Evolutionary conservation across 2,888 invertebrate genomes (phyloP).

Genomic region (Lepidochitona cinerea): DNA sequence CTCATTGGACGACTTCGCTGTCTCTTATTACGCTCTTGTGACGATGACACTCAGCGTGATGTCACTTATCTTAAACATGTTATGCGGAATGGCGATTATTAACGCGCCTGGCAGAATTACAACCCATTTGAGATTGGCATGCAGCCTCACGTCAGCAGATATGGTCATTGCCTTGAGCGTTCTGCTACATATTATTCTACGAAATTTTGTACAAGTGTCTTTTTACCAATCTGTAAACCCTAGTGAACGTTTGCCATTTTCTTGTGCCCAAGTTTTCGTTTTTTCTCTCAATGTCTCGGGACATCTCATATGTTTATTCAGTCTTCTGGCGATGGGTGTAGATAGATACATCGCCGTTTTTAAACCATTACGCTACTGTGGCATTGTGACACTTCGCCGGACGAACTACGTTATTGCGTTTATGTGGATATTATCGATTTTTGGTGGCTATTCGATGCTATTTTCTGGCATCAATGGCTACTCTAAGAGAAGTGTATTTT

Average conservation of each 20-base stretch:
- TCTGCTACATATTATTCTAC: constrained; percentile 45
- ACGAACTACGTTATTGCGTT: constrained; percentile 39
- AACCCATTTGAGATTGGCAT: constrained; percentile 52
- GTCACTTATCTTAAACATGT: constrained; percentile 48
- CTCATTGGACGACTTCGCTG: background rate
- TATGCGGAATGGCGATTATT: constrained; percentile 57
- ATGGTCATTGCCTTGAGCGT: constrained; percentile 50
- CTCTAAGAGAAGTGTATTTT: constrained; percentile 12
- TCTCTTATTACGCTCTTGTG: constrained; percentile 37
- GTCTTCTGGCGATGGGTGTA: constrained; percentile 50
- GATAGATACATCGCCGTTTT: constrained; percentile 57
- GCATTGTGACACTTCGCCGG: constrained; percentile 38
- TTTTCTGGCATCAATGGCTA: constrained; percentile 20
- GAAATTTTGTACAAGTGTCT: constrained; percentile 36
- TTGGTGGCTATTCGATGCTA: constrained; percentile 45
- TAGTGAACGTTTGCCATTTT: constrained; percentile 32
- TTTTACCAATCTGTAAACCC: constrained; percentile 20
- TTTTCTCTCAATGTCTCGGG: constrained; percentile 52
- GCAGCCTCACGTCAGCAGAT: constrained; percentile 54
- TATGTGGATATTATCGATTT: constrained; percentile 43
- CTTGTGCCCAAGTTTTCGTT: constrained; percentile 45
- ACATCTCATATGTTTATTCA: constrained; percentile 50
- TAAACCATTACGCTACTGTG: constrained; percentile 44
- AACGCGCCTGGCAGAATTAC: constrained; percentile 48
- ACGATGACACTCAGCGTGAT: constrained; percentile 41